Conservation (phyloP, 2,888 invertebrate species). For the Lasioglossum morio region DNA sequence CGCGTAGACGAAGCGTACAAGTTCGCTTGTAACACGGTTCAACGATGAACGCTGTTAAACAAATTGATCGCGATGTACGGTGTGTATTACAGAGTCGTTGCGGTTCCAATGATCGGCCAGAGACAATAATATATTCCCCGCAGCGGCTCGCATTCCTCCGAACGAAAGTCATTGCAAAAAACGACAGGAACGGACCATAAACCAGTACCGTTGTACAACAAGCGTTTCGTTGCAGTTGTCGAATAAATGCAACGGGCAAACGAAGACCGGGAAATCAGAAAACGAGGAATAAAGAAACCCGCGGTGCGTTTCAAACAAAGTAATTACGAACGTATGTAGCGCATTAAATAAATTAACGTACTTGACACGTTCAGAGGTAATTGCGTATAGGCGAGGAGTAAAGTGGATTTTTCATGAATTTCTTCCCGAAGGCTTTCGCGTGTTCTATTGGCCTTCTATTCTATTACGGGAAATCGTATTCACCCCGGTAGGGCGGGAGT, state of each 20-base stretch:
- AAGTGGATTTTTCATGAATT: not conserved
- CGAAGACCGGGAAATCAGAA: not conserved
- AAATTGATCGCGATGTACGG: not conserved
- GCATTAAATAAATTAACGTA: not conserved
- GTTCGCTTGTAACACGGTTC: not conserved
- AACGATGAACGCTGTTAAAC: not conserved
- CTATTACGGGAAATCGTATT: not conserved
- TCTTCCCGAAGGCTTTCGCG: not conserved
- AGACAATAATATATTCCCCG: conserved; percentile 7
- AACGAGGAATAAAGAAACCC: no score
- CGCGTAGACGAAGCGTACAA: not conserved
- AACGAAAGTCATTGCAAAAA: conserved; percentile 49
- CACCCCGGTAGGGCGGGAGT: not conserved
- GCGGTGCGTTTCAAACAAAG: not conserved
- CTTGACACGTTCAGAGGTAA: not conserved
- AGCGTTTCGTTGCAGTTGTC: conserved; percentile 19
- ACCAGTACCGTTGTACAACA: conserved; percentile 24
- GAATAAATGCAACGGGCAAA: not conserved
- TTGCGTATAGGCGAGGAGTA: not conserved
- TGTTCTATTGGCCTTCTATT: not conserved
- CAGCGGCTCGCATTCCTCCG: conserved; percentile 28
- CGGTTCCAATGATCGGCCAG: not conserved
- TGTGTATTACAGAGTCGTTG: not conserved
- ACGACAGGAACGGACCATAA: conserved; percentile 30
- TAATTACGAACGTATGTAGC: not conserved